phyloP scores from a whole-genome alignment of 2,797 vertebrate genomes.

The Protosalanx chinensis region DNA sequence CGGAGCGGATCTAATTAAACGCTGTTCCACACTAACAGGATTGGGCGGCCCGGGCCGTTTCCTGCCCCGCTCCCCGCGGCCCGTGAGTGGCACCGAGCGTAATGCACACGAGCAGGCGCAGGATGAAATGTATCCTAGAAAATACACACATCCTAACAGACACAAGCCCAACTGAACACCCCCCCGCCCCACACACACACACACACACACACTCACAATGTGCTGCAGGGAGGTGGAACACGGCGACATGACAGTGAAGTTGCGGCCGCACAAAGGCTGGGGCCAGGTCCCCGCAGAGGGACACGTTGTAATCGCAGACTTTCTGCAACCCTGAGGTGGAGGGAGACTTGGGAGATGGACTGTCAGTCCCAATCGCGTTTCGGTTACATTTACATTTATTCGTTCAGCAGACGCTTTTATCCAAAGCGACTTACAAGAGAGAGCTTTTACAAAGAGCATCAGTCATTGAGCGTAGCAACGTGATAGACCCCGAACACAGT shows the following conservation, averaged over 20 bases:
- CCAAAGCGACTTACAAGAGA: no score
- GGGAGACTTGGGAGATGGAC: slow-evolving; percentile 4
- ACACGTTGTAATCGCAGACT: slow-evolving; percentile 40
- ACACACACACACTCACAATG: slow-evolving; percentile 54
- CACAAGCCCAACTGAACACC: slow-evolving; percentile 66
- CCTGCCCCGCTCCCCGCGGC: slow-evolving; percentile 48
- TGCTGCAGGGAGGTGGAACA: slow-evolving; percentile 54
- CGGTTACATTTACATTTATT: slow-evolving; percentile 36
- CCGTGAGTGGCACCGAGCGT: slow-evolving; percentile 70
- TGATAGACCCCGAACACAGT: no score
- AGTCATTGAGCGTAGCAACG: no score
- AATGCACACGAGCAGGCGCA: slow-evolving; percentile 66
- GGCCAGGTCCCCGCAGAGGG: slow-evolving; percentile 21
- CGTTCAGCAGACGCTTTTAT: no score
- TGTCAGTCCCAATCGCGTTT: slow-evolving; percentile 39
- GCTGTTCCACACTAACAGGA: slow-evolving; percentile 80
- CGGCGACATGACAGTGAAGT: slow-evolving; percentile 27
- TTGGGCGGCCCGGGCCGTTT: slow-evolving; percentile 64
- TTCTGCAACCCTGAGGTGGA: slow-evolving; percentile 37
- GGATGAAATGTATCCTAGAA: slow-evolving; percentile 57
- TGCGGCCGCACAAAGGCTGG: slow-evolving; percentile 46
- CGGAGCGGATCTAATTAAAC: slow-evolving; percentile 74
- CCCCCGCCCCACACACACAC: neutral
- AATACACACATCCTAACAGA: slow-evolving; percentile 54
- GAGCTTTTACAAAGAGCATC: no score